Evolutionary conservation across 2,888 invertebrate genomes (phyloP), one percentile per base, ranked within the genome.

Genomic region (Leptopterna dolabrata): DNA sequence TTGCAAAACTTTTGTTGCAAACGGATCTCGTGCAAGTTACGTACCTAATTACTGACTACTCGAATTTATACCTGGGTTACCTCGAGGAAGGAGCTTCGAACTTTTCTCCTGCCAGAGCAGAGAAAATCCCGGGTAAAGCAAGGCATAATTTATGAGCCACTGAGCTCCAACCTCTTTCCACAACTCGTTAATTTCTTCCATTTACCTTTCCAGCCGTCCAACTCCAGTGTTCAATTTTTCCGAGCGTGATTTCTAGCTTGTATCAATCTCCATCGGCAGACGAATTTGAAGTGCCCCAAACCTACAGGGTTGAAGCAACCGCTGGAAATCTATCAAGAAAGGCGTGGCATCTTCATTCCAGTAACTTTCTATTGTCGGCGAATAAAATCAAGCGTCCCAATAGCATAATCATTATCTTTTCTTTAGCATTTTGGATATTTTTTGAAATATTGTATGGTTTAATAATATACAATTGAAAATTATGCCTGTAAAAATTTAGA

Each of bases 41-140:
- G n/a, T n/a, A n/a, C 73, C 73, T 73, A 73, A 73, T 73, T 73
- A 73, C 73, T n/a, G 36, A 73, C 73, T 73, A 73, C 73, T 73
- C 36, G 19, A 73, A 73, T 73, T 73, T 73, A 73, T 73, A 14
- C 30, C 27, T 36, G 41, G 73, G 73, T 41, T 41, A 30, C 36
- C 73, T 30, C 16, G 30, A 16, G 24, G 24, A 63, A 19, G 63
- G 11, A 63, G 63, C 41, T 36, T 16, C 73, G 29, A 73, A 30
- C 73, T 36, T 36, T 30, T 27, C 30, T 30, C 14, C 27, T 29
- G 19, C 36, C 36, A 3, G 4, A 19, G 73, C 36, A 73, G 36
- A 73, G 73, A 19, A 73, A 73, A 73, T 36, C 36, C 73, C 16
- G 36, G 73, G 73, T 73, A 47, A 14, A 73, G 73, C 73, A 36